Conservation (phyloP, 2,888 invertebrate genomes). For the Drosophila hawaiiensis region DNA sequence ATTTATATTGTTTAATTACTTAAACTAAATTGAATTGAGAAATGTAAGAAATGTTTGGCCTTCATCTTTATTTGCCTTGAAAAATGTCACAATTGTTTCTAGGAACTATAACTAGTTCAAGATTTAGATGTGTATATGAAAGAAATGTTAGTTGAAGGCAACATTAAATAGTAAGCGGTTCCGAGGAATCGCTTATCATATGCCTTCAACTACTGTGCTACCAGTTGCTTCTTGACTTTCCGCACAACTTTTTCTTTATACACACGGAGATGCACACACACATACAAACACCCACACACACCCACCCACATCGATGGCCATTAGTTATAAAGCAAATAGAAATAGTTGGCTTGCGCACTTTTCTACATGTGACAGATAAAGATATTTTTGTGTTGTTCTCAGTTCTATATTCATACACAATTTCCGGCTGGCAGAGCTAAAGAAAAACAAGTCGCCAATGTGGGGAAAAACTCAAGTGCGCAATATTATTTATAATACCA, state of each 20-base stretch:
- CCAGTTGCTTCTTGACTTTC: constrained; percentile 17
- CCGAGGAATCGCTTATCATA: constrained; percentile 6
- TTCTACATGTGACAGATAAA: constrained; percentile 60
- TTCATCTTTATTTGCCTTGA: background rate
- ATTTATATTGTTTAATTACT: background rate
- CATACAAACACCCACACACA: background rate
- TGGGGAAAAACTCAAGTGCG: constrained; percentile 51
- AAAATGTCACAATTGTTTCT: background rate
- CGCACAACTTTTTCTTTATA: constrained; percentile 6
- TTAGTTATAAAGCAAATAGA: constrained; percentile 51
- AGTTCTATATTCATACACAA: constrained; percentile 72
- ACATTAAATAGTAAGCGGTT: background rate
- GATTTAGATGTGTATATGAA: background rate
- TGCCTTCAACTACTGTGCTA: constrained; percentile 9
- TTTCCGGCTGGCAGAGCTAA: constrained; percentile 56
- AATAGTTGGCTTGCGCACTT: constrained; percentile 39
- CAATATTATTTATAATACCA: constrained; percentile 30
- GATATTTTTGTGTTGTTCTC: constrained; percentile 45
- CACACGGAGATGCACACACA: background rate
- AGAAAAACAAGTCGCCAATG: constrained; percentile 19
- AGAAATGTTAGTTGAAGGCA: background rate
- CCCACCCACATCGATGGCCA: constrained; percentile 9
- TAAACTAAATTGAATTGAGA: background rate
- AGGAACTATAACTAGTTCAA: background rate
- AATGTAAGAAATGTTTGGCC: background rate